Evolutionary conservation across 2,113 vertebrate species (phyloP).

Genomic region (Odocoileus hemionus): DNA sequence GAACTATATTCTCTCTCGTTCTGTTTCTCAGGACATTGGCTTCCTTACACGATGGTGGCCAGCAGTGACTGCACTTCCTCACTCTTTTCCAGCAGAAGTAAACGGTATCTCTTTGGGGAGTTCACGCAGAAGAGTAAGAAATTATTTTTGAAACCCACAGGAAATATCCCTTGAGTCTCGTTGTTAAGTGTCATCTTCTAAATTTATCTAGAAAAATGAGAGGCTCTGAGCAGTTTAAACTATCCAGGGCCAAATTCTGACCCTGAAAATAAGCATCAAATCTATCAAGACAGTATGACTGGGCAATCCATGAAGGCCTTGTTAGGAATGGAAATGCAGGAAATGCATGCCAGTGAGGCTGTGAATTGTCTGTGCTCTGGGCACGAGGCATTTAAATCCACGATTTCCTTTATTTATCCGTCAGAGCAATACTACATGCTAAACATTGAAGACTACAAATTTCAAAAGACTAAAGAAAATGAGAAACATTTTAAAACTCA

Average conservation of each 20-base stretch:
- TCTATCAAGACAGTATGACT: neutral
- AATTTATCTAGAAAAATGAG: neutral
- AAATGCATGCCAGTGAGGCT: neutral
- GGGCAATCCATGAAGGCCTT: neutral
- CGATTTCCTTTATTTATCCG: neutral
- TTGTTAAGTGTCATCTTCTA: neutral
- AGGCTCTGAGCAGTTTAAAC: neutral
- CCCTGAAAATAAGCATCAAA: neutral
- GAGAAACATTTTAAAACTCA: neutral
- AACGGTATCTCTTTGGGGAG: neutral
- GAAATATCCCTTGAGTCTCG: neutral
- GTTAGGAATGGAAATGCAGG: too few relatives aligned
- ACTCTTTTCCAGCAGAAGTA: neutral
- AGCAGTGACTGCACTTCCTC: neutral
- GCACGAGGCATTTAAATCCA: neutral
- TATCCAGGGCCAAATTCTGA: neutral
- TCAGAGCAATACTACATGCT: neutral
- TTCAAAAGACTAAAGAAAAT: neutral
- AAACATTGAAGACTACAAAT: neutral
- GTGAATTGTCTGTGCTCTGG: accelerated
- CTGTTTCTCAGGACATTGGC: neutral
- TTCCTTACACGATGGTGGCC: neutral
- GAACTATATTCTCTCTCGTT: neutral
- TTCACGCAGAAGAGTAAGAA: neutral
- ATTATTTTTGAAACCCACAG: neutral